Base-by-base conservation (phyloP, 2,888 invertebrate genomes). In the Syritta pipiens region DNA sequence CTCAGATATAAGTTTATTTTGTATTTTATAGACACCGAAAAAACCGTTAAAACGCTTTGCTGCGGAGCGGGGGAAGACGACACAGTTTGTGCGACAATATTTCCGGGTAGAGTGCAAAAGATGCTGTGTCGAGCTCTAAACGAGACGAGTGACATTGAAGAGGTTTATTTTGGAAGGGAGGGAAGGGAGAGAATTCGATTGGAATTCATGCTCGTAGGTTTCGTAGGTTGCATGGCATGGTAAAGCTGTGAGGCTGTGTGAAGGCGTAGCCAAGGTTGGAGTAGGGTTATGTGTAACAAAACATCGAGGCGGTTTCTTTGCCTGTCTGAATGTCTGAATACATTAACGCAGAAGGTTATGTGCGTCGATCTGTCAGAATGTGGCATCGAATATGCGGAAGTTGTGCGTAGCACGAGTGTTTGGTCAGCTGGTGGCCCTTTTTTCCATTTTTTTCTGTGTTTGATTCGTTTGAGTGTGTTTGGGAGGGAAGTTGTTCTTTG, bases 111-210 rank as follows among this genome's bases (percentile, higher is more conserved):
- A n/a, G n/a, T n/a, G n/a, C n/a, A n/a, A n/a, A n/a, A n/a, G n/a
- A n/a, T n/a, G n/a, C n/a, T n/a, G n/a, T n/a, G n/a, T n/a, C n/a
- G n/a, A n/a, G n/a, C n/a, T n/a, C n/a, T n/a, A n/a, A n/a, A n/a
- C n/a, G n/a, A n/a, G n/a, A n/a, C n/a, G n/a, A n/a, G 22, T 59
- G 37, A 53, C 69, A 75, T 74, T 75, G 75, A 55, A 48, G 10
- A 20, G 10, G 20, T 14, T 51, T 6, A 9, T 30, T 74, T 48
- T 32, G 22, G 17, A n/a, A 55, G 24, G 14, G 35, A 55, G 32
- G 17, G 10, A 55, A 17, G 14, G 35, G 49, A 30, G 19, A 46
- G 60, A 68, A 40, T 48, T 59, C 17, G 28, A 68, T 46, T 75
- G 46, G 32, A 35, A 49, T 48, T 75, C n/a, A n/a, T n/a, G n/a